phyloP scores from a whole-genome alignment of 2,113 vertebrate species.

The Actinemys pallida region DNA sequence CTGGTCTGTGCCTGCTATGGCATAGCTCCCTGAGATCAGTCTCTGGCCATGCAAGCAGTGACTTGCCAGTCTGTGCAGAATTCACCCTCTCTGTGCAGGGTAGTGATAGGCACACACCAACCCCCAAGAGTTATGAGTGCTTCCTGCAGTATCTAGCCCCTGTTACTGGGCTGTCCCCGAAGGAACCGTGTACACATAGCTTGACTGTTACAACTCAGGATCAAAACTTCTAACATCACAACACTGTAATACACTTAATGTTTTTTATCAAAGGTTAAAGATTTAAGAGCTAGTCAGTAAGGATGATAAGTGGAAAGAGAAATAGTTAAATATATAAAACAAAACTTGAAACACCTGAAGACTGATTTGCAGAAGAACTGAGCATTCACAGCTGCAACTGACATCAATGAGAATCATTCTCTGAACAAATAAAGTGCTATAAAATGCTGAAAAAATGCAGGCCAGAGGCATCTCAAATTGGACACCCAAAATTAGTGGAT shows the following conservation, averaged over 20 bases:
- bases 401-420: neutral
- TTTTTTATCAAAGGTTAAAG: neutral
- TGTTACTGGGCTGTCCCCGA: neutral
- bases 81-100: neutral
- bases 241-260: neutral
- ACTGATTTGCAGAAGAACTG: neutral
- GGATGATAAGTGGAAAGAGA: neutral
- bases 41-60: neutral
- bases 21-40: neutral
- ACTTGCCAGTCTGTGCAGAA: neutral
- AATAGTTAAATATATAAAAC: neutral
- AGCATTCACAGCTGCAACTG: neutral
- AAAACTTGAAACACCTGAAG: neutral
- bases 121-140: neutral
- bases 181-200: neutral
- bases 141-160: neutral
- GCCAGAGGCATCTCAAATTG: neutral
- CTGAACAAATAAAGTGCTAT: neutral
- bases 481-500: neutral
- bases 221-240: neutral
- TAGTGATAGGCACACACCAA: neutral
- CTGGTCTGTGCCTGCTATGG: neutral
- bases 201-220: neutral
- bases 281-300: neutral
- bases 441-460: neutral